These are phyloP conservation scores for Ibidorhyncha struthersii DNA, from an alignment of 2,113 vertebrate species.

Conservation along the genomic window DNA sequence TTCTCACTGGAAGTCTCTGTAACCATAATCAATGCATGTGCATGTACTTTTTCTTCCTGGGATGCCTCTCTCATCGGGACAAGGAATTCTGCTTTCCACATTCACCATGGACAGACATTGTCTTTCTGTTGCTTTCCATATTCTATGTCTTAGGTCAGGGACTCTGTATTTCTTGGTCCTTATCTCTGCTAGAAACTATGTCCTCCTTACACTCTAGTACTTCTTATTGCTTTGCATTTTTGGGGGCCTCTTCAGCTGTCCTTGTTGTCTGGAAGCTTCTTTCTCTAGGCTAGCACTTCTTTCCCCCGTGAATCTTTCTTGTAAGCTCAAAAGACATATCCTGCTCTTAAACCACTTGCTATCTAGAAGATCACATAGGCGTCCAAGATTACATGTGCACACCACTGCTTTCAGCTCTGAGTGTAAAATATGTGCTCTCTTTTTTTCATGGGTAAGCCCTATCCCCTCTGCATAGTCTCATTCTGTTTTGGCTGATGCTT, in stretches of 20 bases:
- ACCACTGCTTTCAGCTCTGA: neutral
- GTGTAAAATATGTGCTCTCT: neutral
- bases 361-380: neutral
- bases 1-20: neutral
- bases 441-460: neutral
- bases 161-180: neutral
- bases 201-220: neutral
- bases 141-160: neutral
- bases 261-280: neutral
- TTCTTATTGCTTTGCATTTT: neutral
- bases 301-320: neutral
- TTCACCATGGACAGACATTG: rapidly evolving
- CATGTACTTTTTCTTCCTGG: neutral
- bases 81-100: neutral
- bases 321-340: neutral
- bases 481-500: neutral
- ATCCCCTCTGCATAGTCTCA: neutral
- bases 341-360: neutral
- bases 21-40: neutral
- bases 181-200: neutral
- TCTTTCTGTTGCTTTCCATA: neutral
- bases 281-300: neutral
- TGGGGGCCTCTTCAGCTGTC: neutral
- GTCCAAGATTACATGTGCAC: neutral
- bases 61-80: neutral